Base-by-base conservation (phyloP, 2,888 invertebrate species). In the Ypsolopha scabrella region DNA sequence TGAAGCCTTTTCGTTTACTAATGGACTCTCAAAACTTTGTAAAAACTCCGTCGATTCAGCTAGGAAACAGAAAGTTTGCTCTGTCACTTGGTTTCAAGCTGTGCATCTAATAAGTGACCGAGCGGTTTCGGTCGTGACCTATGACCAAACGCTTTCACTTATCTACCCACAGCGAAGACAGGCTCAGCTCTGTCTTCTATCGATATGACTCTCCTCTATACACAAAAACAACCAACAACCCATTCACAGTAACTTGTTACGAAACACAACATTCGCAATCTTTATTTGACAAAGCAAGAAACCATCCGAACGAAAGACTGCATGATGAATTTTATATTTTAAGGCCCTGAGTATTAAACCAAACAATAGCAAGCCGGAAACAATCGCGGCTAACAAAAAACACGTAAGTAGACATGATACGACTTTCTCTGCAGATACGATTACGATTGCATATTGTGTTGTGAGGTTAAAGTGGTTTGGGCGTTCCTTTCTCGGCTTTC, bases 291-390 rank as follows among this genome's bases (percentile, higher is more conserved):
- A 45, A 45, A 45, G 24, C 14, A 24, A 45, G 45, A 37, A 47
- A 47, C 47, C 37, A 47, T 36, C 13, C 43, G 11, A 47, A 11
- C 13, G 13, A n/a, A 10, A 48, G 14, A 39, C 33, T 1, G 8
- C 7, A 45, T 45, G 33, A 45, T 45, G 45, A 45, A 33, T 45
- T 24, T 45, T 1, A 45, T 45, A n/a, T 45, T 45, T 45, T 24
- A 1, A 11, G 14, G 33, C 24, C 1, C 24, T 37, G 53, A 59
- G 61, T 62, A 64, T 62, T 61, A 62, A 62, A 62, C 55, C 63
- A 60, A 76, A 80, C 78, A 81, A 78, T 80, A 70, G 62, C 55
- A 53, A 62, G 59, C 67, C 69, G 74, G 69, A 79, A 77, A 77
- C 68, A 65, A 70, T 67, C 54, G 58, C 52, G 58, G 54, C 57